phyloP scores from a whole-genome alignment of 2,113 vertebrate genomes.

The Opisthocomus hoazin region DNA sequence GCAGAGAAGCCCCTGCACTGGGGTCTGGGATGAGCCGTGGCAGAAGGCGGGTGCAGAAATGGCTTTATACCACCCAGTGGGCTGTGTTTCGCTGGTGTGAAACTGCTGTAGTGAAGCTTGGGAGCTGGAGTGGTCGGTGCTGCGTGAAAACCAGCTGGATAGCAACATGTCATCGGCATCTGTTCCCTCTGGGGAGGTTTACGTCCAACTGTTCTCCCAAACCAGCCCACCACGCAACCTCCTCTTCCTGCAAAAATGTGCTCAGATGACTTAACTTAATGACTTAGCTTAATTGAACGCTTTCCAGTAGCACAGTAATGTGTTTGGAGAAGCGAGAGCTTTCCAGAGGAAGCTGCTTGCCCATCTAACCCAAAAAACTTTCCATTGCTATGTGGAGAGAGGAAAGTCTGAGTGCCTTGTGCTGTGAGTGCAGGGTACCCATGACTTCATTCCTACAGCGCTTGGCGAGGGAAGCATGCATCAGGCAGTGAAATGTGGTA shows the following conservation, averaged over 20 bases:
- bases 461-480: constrained; percentile 27
- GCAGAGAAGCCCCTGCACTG: accelerated
- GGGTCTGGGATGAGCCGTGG: background rate
- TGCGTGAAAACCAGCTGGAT: background rate
- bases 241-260: constrained; percentile 53
- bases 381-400: constrained; percentile 34
- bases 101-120: background rate
- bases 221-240: constrained; percentile 40
- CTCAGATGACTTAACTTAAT: constrained; percentile 68
- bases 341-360: constrained; percentile 50
- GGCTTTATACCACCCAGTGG: background rate
- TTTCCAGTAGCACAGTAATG: constrained; percentile 72
- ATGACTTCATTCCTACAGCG: constrained; percentile 33
- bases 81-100: background rate
- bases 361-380: constrained; percentile 59
- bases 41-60: background rate
- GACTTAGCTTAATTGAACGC: constrained; percentile 60
- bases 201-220: constrained; percentile 54
- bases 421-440: constrained; percentile 35
- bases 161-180: constrained; percentile 42
- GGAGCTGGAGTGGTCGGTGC: background rate
- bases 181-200: constrained; percentile 63
- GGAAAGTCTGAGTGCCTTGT: constrained; percentile 40
- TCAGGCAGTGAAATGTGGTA: constrained; percentile 17
- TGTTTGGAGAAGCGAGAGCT: constrained; percentile 60